Base-by-base conservation (phyloP, 2,888 invertebrate species). In the Bombylius major region DNA sequence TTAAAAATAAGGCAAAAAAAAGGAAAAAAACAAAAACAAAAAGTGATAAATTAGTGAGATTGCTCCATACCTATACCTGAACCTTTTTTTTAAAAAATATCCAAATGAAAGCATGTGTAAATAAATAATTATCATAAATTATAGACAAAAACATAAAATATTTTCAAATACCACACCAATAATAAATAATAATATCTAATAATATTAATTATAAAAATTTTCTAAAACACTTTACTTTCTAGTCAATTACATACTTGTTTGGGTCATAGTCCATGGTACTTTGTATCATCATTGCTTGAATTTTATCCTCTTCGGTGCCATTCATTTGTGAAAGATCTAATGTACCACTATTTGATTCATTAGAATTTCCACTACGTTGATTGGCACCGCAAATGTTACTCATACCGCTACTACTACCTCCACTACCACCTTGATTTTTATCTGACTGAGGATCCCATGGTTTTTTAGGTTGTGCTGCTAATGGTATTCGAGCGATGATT, bases 201-300 rank as follows among this genome's bases (percentile, higher is more conserved):
- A 23, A 23, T 23, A 23, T 23, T 23, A 23, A 23, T 23, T 23
- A 42, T 8, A 42, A 1, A 11, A 1, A 11, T 42, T 42, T 42
- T 11, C 12, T 11, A 5, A 42, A 42, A 49, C 36, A 45, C 11
- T 42, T 11, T 45, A 45, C 11, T 42, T 11, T 45, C 14, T 42
- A 23, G n/a, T 56, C 47, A 50, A 48, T 52, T 46, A 74, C 86
- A 83, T 82, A 98, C 94, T 94, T 94, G 76, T 93, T 89, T 61
- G 95, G 93, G 75, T 96, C 94, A 78, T 97, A 99, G 70, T 96
- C 96, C 71, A 89, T 87, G 42, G 96, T 95, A 39, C 97, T 95
- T 73, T 97, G 96, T 61, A 89, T 83, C 83, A 97, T 96, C 92
- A 98, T 96, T 60, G 94, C 94, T 72, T 87, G 87, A 66, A 99